Evolutionary conservation across 2,888 invertebrate genomes (phyloP), one percentile per base, ranked within the genome.

Genomic region (Aphidius colemani): DNA sequence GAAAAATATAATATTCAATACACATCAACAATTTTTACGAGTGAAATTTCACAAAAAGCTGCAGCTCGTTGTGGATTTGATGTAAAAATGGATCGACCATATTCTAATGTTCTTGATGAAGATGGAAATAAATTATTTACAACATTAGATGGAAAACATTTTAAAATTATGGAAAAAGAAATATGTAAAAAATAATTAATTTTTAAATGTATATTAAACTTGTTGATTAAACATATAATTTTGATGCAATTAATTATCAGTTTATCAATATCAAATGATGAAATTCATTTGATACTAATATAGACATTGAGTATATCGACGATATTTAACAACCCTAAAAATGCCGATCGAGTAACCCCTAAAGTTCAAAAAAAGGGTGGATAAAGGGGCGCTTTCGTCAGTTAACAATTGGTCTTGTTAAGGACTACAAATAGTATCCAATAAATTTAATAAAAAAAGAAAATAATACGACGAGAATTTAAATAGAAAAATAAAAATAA

Each of bases 21-120:
- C 6, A 74, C 77, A 5, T 49, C 69, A 1, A 78, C 79, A 0
- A 41, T 61, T 3, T 78, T 79, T 45, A 72, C 76, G 1, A 73
- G 73, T 1, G 39, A 64, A 7, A 66, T 68, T 2, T 69, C 78
- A 2, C 75, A 75, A 59, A 74, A 69, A 39, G 44, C 70, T 11
- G 79, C 79, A 2, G 66, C 41, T 1, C 65, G 71, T 45, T 71
- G 63, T 9, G 77, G 74, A n/a, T 78, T 72, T 61, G 68, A 73
- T 43, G 60, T 66, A 1, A 40, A 73, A 2, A 0, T 66, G 0
- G 64, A 66, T 40, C 58, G 41, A 59, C 59, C 72, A 6, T 77
- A 69, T 58, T 60, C 53, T 1, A 66, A 72, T 6, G 10, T 72
- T 1, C 11, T 66, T 6, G 68, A 76, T 44, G 66, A 72, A 0